Percentiles rank a stretch among this genome's conserved stretches.
Evolutionary conservation across 2,113 vertebrate genomes (phyloP).

Genomic region (Vireo altiloquus): DNA sequence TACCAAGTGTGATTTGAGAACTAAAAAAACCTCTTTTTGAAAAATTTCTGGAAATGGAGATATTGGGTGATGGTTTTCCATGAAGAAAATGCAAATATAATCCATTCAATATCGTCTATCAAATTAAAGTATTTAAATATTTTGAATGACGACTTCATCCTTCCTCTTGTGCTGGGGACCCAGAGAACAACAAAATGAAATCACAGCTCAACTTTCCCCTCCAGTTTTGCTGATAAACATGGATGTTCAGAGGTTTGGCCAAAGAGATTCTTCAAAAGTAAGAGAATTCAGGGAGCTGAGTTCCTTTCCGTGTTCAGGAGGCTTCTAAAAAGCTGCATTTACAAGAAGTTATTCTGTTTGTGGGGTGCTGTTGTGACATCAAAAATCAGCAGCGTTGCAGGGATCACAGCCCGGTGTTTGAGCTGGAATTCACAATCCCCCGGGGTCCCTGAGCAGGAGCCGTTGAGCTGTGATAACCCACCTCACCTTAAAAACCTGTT

Average conservation of each 20-base stretch:
- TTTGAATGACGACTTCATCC: not conserved
- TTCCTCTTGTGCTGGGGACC: not conserved
- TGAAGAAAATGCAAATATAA: not conserved
- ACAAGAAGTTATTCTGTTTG: not conserved
- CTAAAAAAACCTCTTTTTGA: fast-evolving
- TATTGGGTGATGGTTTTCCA: not conserved
- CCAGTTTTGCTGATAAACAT: not conserved
- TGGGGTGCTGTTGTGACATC: not conserved
- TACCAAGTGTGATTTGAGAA: not conserved
- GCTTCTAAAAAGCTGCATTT: not conserved
- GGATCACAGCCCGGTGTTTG: not conserved
- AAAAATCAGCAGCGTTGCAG: not conserved
- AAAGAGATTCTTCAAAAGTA: not conserved
- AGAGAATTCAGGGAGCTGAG: not conserved
- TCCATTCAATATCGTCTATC: not conserved
- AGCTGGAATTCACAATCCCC: not conserved
- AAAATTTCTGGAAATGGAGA: not conserved
- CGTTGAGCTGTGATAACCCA: not conserved
- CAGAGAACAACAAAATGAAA: not conserved
- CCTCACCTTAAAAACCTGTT: not conserved
- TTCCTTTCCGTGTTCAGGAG: not conserved
- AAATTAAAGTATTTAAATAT: not conserved
- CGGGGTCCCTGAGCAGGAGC: not conserved
- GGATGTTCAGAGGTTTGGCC: not conserved
- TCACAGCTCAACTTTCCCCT: not conserved